Evolutionary conservation across 1,140 invertebrate species (phyloP).

Genomic region (Elysia chlorotica): DNA sequence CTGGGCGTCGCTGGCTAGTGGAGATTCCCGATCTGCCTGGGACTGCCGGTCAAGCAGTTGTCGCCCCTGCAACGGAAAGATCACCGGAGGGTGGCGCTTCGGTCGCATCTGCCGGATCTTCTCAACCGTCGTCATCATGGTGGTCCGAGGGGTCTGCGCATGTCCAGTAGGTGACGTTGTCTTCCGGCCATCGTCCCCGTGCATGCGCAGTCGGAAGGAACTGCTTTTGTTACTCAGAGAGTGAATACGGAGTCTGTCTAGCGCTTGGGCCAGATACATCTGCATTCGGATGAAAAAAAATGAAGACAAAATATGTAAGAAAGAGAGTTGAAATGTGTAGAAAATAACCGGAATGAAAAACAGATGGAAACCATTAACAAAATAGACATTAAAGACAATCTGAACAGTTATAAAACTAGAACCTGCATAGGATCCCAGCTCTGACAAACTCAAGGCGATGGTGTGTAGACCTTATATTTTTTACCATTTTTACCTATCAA

Average conservation of each 20-base stretch:
- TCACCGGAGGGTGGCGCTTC: constrained; percentile 32
- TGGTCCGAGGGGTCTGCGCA: not conserved
- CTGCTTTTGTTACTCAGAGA: constrained; percentile 27
- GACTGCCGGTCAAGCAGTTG: constrained; percentile 26
- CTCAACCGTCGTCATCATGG: constrained; percentile 44
- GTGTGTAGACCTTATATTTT: too few species aligned
- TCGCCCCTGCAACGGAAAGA: constrained; percentile 47
- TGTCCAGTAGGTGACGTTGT: not conserved
- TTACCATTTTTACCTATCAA: too few species aligned
- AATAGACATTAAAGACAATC: too few species aligned
- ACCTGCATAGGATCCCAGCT: too few species aligned
- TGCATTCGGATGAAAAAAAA: not conserved
- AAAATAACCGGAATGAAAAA: too few species aligned
- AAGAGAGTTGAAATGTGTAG: too few species aligned
- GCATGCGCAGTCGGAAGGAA: not conserved
- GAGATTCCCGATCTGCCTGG: too few species aligned
- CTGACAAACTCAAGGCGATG: too few species aligned
- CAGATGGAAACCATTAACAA: too few species aligned
- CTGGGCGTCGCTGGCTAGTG: too few species aligned
- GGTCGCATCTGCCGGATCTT: constrained; percentile 47
- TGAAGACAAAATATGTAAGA: too few species aligned
- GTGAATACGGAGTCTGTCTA: constrained; percentile 44
- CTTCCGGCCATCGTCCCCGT: not conserved
- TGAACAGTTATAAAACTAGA: too few species aligned
- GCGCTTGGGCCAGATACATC: constrained; percentile 41